Evolutionary conservation across 2,797 vertebrate genomes (phyloP).

Genomic region (Enteromius anoplus): DNA sequence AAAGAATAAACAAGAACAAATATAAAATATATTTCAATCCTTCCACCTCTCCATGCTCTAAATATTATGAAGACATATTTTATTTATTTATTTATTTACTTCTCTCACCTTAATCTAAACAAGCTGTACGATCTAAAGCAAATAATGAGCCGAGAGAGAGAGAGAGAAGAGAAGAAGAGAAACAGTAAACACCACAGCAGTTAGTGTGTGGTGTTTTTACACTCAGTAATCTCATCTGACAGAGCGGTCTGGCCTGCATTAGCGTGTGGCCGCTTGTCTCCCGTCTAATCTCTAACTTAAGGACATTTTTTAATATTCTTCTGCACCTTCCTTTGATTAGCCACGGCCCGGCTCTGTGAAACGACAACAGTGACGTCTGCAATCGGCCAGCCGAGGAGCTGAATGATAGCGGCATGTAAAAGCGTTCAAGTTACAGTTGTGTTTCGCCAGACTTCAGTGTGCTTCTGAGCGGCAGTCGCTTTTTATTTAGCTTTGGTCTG

Average conservation of each 20-base stretch:
- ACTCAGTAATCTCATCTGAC: slow-evolving; percentile 60
- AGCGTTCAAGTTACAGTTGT: slow-evolving; percentile 32
- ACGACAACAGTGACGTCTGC: slow-evolving; percentile 66
- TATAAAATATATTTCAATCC: not conserved
- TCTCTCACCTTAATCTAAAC: slow-evolving; percentile 35
- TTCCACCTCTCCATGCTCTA: not conserved
- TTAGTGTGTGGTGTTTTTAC: slow-evolving; percentile 59
- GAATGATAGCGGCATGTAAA: slow-evolving; percentile 42
- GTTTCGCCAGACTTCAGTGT: slow-evolving; percentile 12
- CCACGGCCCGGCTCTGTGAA: slow-evolving; percentile 58
- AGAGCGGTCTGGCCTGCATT: slow-evolving; percentile 62
- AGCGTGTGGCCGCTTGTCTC: slow-evolving; percentile 56
- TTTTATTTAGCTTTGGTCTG: slow-evolving; percentile 31
- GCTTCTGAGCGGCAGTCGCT: not conserved
- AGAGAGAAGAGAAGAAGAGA: slow-evolving; percentile 9
- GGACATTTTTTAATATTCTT: slow-evolving; percentile 70
- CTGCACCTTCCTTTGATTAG: slow-evolving; percentile 69
- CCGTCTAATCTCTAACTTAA: slow-evolving; percentile 59
- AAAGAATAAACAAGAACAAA: not conserved
- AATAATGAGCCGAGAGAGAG: not conserved
- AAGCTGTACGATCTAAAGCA: slow-evolving; percentile 2
- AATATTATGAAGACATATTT: not conserved
- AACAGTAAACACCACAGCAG: slow-evolving; percentile 37
- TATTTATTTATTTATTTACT: slow-evolving; percentile 31
- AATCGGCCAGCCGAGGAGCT: slow-evolving; percentile 62